Conservation (phyloP, 2,888 invertebrate species). For the Stramonita haemastoma region DNA sequence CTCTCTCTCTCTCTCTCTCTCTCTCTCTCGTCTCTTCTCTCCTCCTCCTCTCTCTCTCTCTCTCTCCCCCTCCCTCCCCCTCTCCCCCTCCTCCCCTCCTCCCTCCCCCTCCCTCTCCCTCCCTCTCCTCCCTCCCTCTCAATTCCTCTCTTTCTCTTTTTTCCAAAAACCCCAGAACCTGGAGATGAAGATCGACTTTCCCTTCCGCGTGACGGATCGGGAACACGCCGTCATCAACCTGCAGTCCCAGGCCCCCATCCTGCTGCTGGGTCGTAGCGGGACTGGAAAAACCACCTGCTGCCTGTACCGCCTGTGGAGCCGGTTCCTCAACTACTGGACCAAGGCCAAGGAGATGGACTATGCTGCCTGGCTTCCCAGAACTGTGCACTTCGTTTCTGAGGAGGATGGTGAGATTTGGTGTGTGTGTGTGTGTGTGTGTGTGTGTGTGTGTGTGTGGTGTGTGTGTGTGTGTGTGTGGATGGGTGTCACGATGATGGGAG, state of each 20-base stretch:
- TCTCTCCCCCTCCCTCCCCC: too few relatives aligned
- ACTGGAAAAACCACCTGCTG: conserved; percentile 75
- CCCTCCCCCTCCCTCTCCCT: not conserved
- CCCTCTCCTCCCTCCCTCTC: not conserved
- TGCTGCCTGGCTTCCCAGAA: conserved; percentile 63
- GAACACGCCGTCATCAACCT: conserved; percentile 71
- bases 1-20: too few relatives aligned
- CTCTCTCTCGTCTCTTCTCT: too few relatives aligned
- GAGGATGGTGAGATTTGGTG: not conserved
- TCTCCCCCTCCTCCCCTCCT: not conserved
- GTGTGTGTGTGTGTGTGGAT: too few relatives aligned
- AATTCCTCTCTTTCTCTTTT: not conserved
- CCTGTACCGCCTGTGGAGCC: conserved; percentile 69
- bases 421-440: not conserved
- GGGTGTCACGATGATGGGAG: not conserved
- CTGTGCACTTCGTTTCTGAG: conserved; percentile 12
- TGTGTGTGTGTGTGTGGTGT: not conserved
- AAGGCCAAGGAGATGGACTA: conserved; percentile 56
- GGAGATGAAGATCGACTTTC: conserved; percentile 67
- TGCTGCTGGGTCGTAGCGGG: conserved; percentile 73
- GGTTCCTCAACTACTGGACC: conserved; percentile 67
- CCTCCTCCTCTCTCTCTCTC: too few relatives aligned
- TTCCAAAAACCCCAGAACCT: conserved; percentile 52
- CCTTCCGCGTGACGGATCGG: conserved; percentile 71
- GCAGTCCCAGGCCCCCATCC: conserved; percentile 59